Evolutionary conservation across 2,888 invertebrate species (phyloP).

Genomic region (Zygaena filipendulae): DNA sequence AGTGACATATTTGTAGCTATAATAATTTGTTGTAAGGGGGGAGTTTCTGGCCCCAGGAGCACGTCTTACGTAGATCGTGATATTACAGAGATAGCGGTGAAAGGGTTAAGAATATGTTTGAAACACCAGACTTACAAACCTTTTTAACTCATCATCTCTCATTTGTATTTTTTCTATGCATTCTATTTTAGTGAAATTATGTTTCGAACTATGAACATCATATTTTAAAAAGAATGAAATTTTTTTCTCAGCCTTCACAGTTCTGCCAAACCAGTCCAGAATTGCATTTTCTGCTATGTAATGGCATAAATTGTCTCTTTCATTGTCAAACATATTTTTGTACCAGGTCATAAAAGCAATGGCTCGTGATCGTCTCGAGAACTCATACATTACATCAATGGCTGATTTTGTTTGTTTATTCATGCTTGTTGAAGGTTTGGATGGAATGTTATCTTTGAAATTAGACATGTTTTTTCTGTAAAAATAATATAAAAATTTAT

Average conservation of each 20-base stretch:
- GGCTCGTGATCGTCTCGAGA: slow-evolving; percentile 35
- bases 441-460: no score
- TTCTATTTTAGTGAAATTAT: slow-evolving; percentile 55
- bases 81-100: no score
- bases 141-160: slow-evolving; percentile 30
- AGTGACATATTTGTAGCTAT: no score
- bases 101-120: no score
- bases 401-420: no score
- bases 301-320: slow-evolving; percentile 50
- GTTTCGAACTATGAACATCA: slow-evolving; percentile 61
- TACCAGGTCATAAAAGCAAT: slow-evolving; percentile 55
- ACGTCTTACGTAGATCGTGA: no score
- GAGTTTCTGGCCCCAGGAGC: no score
- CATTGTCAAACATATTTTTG: slow-evolving; percentile 58
- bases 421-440: no score
- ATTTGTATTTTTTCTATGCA: slow-evolving; percentile 41
- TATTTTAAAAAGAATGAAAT: slow-evolving; percentile 66
- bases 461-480: no score
- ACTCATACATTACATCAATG: background rate
- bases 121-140: slow-evolving; percentile 33
- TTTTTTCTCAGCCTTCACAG: slow-evolving; percentile 67
- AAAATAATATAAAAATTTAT: no score
- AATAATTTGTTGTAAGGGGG: no score
- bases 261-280: slow-evolving; percentile 74
- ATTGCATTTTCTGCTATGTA: slow-evolving; percentile 61